Evolutionary conservation across 2,113 vertebrate genomes (phyloP).

Genomic region (Xenopus borealis): DNA sequence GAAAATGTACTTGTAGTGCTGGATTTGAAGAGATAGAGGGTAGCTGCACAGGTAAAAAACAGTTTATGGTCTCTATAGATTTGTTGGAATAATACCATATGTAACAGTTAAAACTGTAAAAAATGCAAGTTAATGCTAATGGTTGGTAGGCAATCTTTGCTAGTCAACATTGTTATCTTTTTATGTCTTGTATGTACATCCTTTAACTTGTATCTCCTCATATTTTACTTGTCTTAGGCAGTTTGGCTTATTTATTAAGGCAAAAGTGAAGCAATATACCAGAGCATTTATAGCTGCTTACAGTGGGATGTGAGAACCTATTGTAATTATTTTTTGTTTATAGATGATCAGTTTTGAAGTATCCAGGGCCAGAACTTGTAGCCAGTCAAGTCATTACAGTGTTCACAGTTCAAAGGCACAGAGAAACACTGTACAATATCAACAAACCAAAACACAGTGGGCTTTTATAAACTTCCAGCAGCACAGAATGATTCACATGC

Average conservation of each 20-base stretch:
- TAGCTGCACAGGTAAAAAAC: slow-evolving; percentile 82
- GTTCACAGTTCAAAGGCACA: no score
- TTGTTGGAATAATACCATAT: slow-evolving; percentile 16
- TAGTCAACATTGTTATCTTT: not conserved
- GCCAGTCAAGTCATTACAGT: no score
- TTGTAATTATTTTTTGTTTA: no score
- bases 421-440: no score
- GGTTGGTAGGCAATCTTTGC: slow-evolving; percentile 13
- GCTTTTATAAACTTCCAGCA: no score
- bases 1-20: slow-evolving; percentile 89
- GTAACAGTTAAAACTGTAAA: slow-evolving; percentile 13
- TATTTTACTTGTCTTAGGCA: not conserved
- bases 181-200: not conserved
- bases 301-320: no score
- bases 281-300: no score
- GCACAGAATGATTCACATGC: no score
- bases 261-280: not conserved
- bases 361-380: no score
- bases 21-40: slow-evolving; percentile 93
- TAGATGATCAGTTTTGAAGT: no score
- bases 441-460: no score
- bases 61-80: slow-evolving; percentile 45
- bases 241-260: not conserved
- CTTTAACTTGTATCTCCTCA: not conserved
- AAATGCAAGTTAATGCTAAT: slow-evolving; percentile 28